These are phyloP conservation scores for Emys orbicularis DNA, from an alignment of 2,797 vertebrate genomes.

Conservation along the genomic window DNA sequence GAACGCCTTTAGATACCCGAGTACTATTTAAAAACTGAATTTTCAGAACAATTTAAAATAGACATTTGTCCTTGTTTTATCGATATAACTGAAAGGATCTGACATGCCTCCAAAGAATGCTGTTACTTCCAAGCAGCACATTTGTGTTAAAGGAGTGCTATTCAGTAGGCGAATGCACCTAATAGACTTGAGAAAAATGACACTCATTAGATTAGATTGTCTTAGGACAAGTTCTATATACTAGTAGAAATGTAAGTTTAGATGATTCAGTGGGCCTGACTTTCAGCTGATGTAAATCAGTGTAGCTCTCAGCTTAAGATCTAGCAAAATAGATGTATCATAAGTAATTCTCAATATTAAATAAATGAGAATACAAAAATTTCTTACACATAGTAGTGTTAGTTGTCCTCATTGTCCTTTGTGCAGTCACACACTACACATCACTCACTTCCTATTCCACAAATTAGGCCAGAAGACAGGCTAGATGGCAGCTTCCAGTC, in stretches of 20 bases:
- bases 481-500: background rate
- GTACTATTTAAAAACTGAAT: background rate
- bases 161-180: rapidly evolving
- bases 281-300: background rate
- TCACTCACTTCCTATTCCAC: background rate
- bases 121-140: background rate
- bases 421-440: background rate
- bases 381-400: background rate
- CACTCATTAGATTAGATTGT: too few species aligned
- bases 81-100: background rate
- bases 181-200: background rate
- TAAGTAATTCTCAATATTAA: background rate
- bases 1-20: background rate
- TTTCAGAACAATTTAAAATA: background rate
- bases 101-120: background rate
- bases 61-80: background rate
- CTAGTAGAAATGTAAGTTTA: background rate
- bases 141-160: background rate
- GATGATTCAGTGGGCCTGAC: background rate
- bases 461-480: background rate
- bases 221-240: too few species aligned
- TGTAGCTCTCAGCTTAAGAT: background rate
- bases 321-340: background rate
- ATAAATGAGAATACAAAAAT: background rate
- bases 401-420: background rate